Evolutionary conservation across 2,797 vertebrate genomes (phyloP).

Genomic region (Eutrigla gurnardus): DNA sequence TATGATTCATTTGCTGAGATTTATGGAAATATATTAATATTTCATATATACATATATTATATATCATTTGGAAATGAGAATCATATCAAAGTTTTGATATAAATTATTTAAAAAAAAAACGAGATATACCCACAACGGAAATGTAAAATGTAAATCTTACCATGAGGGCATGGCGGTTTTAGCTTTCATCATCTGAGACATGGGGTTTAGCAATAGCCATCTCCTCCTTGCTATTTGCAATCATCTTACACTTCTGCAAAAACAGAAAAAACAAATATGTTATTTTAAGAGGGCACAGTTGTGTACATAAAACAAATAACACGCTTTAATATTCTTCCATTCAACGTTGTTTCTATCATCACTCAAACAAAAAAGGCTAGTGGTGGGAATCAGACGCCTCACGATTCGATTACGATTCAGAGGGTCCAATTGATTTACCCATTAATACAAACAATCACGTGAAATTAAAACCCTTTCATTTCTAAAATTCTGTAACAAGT

Average conservation of each 20-base stretch:
- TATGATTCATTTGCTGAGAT: neutral
- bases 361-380: neutral
- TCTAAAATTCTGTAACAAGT: no score
- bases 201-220: constrained; percentile 93
- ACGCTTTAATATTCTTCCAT: neutral
- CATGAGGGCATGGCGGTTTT: constrained; percentile 50
- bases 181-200: constrained; percentile 93
- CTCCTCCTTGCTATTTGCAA: constrained; percentile 98
- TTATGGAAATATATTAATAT: neutral
- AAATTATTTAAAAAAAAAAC: neutral
- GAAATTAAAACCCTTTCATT: no score
- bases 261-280: constrained; percentile 10
- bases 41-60: neutral
- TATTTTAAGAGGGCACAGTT: neutral
- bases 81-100: no score
- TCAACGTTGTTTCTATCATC: neutral
- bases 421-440: no score
- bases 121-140: neutral
- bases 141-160: constrained; percentile 45
- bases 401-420: no score
- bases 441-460: no score
- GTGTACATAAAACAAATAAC: neutral
- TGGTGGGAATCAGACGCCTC: no score
- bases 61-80: neutral
- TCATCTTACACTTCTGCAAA: constrained; percentile 98